These are phyloP conservation scores for Galerucella calmariensis DNA, from an alignment of 2,888 invertebrate species.

Conservation along the genomic window DNA sequence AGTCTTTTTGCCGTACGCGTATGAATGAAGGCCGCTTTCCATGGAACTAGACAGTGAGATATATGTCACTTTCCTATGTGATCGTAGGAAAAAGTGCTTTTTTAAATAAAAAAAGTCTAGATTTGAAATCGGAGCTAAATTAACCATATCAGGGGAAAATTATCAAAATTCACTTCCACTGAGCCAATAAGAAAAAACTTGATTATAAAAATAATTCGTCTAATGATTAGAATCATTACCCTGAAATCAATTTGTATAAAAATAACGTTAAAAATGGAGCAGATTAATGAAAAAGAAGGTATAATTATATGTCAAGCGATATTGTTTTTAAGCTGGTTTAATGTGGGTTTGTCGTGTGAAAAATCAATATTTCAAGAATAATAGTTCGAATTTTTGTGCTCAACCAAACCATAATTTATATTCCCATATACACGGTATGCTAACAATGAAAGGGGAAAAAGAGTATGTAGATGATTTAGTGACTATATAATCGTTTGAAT, in stretches of 20 bases:
- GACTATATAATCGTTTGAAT: neutral
- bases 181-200: no score
- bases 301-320: slow-evolving; percentile 10
- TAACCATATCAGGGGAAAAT: no score
- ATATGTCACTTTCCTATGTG: no score
- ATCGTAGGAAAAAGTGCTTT: no score
- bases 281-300: neutral
- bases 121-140: no score
- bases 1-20: no score
- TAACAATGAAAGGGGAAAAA: neutral
- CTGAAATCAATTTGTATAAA: neutral
- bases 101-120: no score
- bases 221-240: neutral
- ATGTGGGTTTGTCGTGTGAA: slow-evolving; percentile 12
- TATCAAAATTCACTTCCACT: no score
- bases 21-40: no score
- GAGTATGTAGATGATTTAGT: neutral
- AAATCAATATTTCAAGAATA: slow-evolving; percentile 13
- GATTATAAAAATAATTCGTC: neutral
- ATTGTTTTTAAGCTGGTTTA: slow-evolving; percentile 3
- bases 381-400: neutral
- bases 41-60: no score
- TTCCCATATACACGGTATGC: neutral
- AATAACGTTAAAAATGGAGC: neutral
- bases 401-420: neutral